Evolutionary conservation across 2,888 invertebrate genomes (phyloP), one percentile per base, ranked within the genome.

Genomic region (Platycheirus rosarum): DNA sequence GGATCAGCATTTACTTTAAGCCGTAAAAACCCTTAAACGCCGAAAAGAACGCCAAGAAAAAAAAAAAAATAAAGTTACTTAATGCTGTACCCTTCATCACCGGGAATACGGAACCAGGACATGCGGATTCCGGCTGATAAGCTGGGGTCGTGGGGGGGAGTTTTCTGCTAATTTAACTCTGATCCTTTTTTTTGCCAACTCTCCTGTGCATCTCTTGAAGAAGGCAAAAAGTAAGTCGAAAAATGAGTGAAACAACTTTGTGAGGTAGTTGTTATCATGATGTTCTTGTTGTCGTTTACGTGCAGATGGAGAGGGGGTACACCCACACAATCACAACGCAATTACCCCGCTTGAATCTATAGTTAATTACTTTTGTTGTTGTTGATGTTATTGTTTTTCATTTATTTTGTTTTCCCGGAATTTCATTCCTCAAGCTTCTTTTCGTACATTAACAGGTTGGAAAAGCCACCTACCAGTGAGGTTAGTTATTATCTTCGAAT

Each of bases 321-420:
- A 68, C 32, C 65, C 18, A 66, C 32, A 57, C 71, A 75, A 57
- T 71, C 60, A 55, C 80, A 63, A 73, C 62, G 68, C 82, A 82
- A 82, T 82, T 82, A 82, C 71, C 77, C 71, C 77, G n/a, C 82
- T 77, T 77, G 77, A 82, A 82, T 82, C 82, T 77, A 71, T 77
- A 77, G 82, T 82, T 82, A 82, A 82, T 82, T 82, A 82, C 82
- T 82, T 82, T 82, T 82, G 82, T 71, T 82, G 82, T 76, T 82
- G n/a, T n/a, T n/a, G n/a, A n/a, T 82, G 82, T 68, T 73, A 53
- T 63, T 48, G 66, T 26, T 18, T 60, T 42, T 68, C 68, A 48
- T 55, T 63, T 48, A 55, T 23, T 18, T 60, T 42, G 42, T 60
- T 40, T 26, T 74, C 48, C 62, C 32, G 23, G 55, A 42, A 66